These are phyloP conservation scores for Megalonaias nervosa DNA, from an alignment of 1,140 invertebrate species.

Conservation along the genomic window DNA sequence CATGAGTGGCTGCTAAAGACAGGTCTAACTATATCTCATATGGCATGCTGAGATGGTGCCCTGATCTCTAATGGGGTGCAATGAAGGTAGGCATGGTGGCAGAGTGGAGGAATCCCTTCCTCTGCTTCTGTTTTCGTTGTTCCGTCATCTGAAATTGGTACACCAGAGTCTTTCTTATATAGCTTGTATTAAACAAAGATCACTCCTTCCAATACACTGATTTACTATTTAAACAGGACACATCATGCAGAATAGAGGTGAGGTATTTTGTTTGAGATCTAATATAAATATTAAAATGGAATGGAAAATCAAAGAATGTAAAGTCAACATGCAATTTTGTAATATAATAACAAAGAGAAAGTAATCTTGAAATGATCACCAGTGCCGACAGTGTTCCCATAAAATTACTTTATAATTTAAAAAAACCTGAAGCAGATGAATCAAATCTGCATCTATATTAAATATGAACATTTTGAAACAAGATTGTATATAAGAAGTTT, in stretches of 20 bases:
- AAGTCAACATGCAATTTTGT: no score
- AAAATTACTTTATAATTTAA: no score
- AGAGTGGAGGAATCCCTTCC: conserved; percentile 81
- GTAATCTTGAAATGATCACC: no score
- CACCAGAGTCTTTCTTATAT: not conserved
- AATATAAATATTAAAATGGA: not conserved
- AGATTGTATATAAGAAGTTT: no score
- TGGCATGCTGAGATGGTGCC: no score
- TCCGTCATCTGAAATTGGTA: conserved; percentile 85
- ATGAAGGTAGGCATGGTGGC: conserved; percentile 49
- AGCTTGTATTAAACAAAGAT: not conserved
- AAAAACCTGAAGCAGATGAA: no score
- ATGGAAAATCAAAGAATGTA: not conserved
- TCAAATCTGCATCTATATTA: no score
- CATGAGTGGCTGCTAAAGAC: no score
- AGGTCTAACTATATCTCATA: no score
- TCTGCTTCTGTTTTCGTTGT: conserved; percentile 93
- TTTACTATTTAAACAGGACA: not conserved
- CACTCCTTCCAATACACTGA: not conserved
- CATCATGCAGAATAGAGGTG: not conserved
- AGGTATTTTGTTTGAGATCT: not conserved
- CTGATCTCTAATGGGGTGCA: not conserved
- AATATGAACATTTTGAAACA: no score
- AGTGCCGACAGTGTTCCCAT: no score
- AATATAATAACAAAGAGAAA: no score